A percentile compares a stretch with the other conserved stretches of the same genome.
Evolutionary conservation across 2,888 invertebrate genomes (phyloP).

Genomic region (Synanthedon myopaeformis): DNA sequence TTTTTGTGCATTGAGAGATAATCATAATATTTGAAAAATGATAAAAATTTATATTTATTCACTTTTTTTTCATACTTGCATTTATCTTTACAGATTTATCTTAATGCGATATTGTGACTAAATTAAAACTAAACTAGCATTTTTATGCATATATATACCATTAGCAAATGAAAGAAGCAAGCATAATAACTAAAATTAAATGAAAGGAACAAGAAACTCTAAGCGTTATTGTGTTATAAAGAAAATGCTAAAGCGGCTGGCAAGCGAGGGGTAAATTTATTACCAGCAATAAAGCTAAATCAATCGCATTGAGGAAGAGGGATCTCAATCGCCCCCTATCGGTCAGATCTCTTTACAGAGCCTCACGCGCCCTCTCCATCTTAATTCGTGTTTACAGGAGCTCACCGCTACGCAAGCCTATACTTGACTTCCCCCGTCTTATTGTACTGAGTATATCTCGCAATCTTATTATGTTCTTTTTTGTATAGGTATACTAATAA

Average conservation of each 20-base stretch:
- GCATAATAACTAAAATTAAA: not conserved
- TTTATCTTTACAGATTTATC: no score
- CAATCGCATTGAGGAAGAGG: conserved; percentile 41
- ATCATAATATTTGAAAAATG: no score
- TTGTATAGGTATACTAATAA: no score
- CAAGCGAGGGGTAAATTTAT: conserved; percentile 41
- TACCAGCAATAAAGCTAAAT: conserved; percentile 55
- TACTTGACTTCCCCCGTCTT: not conserved
- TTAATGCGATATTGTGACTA: no score
- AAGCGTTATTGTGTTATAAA: conserved; percentile 3
- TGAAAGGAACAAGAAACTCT: not conserved
- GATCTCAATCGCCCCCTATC: conserved; percentile 38
- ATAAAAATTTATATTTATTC: no score
- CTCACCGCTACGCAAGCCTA: not conserved
- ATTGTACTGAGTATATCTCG: not conserved
- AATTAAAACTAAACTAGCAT: no score
- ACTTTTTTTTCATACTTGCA: no score
- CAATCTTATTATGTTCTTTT: no score
- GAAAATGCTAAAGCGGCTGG: conserved; percentile 13
- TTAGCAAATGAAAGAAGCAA: no score
- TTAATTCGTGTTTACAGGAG: conserved; percentile 31
- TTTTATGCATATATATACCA: no score
- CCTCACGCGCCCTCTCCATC: conserved; percentile 18
- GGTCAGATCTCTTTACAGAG: conserved; percentile 29
- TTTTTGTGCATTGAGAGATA: no score